phyloP scores from a whole-genome alignment of 2,797 vertebrate species.

The Podarcis siculus region DNA sequence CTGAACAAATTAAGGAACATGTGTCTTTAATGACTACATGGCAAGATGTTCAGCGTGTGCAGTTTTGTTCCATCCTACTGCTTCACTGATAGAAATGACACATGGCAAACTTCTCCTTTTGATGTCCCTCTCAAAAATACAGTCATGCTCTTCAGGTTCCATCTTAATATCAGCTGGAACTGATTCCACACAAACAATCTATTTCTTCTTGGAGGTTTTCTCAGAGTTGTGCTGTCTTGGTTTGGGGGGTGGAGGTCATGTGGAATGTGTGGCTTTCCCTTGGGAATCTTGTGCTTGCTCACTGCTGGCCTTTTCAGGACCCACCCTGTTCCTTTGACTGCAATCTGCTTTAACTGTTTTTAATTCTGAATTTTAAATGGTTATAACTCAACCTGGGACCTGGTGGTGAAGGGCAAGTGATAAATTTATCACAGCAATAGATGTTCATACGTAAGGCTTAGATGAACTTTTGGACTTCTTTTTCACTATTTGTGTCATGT shows the following conservation, averaged over 20 bases:
- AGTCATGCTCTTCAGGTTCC: too few species aligned
- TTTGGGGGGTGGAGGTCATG: background rate
- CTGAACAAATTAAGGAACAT: background rate
- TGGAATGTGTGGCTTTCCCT: background rate
- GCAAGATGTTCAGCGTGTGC: background rate
- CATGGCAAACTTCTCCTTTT: background rate
- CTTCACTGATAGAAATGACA: background rate
- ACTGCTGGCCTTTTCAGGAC: background rate
- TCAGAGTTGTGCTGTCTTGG: background rate
- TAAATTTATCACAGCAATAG: too few species aligned
- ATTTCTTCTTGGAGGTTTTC: background rate
- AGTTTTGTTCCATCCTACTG: background rate
- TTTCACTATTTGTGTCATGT: background rate
- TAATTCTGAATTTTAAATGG: too few species aligned
- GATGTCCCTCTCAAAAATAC: background rate
- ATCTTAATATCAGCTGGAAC: background rate
- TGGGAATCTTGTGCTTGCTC: background rate
- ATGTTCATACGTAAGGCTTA: background rate
- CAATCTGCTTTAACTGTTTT: too few species aligned
- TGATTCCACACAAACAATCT: background rate
- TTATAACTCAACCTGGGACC: too few species aligned
- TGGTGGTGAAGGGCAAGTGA: too few species aligned
- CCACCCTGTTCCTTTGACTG: too few species aligned
- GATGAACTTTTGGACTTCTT: background rate
- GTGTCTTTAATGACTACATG: background rate